phyloP scores from a whole-genome alignment of 2,888 invertebrate genomes.

The Uropetala carovei region DNA sequence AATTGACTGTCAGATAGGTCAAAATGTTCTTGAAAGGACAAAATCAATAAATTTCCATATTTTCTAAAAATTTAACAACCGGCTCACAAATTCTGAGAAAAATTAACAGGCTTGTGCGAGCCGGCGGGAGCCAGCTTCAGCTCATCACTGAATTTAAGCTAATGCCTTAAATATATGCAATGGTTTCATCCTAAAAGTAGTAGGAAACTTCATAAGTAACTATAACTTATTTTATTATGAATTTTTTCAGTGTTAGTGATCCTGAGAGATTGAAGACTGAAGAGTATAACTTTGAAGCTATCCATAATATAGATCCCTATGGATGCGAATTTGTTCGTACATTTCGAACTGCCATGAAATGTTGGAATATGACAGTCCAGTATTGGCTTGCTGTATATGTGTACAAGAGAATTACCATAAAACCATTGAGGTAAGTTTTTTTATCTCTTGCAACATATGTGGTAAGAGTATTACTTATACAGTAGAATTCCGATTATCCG shows the following conservation, averaged over 20 bases:
- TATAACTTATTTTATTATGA: not conserved
- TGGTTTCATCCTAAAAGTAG: not conserved
- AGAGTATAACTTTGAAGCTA: constrained; percentile 84
- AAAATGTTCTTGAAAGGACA: too few species aligned
- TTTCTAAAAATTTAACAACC: too few species aligned
- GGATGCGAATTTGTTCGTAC: constrained; percentile 89
- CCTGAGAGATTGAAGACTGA: constrained; percentile 76
- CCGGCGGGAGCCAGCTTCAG: too few species aligned
- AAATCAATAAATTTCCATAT: too few species aligned
- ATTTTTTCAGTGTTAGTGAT: constrained; percentile 71
- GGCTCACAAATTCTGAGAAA: too few species aligned
- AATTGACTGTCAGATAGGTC: too few species aligned
- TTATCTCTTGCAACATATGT: not conserved
- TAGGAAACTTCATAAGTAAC: not conserved
- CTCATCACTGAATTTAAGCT: not conserved
- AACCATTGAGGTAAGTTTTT: constrained; percentile 42
- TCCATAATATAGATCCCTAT: constrained; percentile 89
- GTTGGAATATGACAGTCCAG: constrained; percentile 97
- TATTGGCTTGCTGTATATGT: constrained; percentile 96
- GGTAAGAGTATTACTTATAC: too few species aligned
- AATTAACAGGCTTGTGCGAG: too few species aligned
- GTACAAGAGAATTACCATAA: constrained; percentile 89
- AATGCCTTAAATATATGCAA: not conserved
- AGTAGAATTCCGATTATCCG: too few species aligned
- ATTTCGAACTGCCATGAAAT: constrained; percentile 91